phyloP scores from a whole-genome alignment of 2,888 invertebrate species.

The Ischnura elegans region DNA sequence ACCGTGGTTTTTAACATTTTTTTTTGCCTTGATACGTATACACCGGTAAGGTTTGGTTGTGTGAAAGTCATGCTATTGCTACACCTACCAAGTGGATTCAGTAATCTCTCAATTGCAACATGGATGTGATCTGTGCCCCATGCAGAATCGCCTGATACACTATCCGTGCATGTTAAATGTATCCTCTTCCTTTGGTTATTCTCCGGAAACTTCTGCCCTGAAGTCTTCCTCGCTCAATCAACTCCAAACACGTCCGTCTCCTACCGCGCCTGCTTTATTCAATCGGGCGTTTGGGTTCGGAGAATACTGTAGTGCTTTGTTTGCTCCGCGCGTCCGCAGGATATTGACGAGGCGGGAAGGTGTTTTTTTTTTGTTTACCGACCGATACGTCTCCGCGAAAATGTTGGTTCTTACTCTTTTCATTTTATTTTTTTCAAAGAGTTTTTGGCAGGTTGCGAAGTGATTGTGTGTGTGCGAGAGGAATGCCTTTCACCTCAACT shows the following conservation, averaged over 20 bases:
- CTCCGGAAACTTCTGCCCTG: too few species aligned
- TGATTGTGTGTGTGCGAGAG: background rate
- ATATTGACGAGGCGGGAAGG: background rate
- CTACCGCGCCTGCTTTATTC: background rate
- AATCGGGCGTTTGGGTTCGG: background rate
- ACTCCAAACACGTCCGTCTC: background rate
- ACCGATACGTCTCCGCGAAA: background rate
- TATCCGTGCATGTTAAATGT: too few species aligned
- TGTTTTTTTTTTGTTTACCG: conserved; percentile 9
- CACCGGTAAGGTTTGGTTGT: too few species aligned
- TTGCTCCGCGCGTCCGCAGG: background rate
- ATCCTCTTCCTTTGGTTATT: too few species aligned
- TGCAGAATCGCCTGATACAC: too few species aligned
- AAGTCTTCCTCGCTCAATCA: too few species aligned
- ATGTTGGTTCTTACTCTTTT: background rate
- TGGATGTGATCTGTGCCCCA: too few species aligned
- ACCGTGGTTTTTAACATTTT: too few species aligned
- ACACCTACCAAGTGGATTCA: too few species aligned
- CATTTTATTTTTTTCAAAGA: background rate
- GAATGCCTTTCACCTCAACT: conserved; percentile 8
- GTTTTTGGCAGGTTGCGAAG: background rate
- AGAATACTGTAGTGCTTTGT: background rate
- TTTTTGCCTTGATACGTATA: too few species aligned
- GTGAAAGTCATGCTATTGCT: too few species aligned
- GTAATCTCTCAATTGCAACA: too few species aligned